phyloP scores from a whole-genome alignment of 2,888 invertebrate species.

The Leptopilina myrica region DNA sequence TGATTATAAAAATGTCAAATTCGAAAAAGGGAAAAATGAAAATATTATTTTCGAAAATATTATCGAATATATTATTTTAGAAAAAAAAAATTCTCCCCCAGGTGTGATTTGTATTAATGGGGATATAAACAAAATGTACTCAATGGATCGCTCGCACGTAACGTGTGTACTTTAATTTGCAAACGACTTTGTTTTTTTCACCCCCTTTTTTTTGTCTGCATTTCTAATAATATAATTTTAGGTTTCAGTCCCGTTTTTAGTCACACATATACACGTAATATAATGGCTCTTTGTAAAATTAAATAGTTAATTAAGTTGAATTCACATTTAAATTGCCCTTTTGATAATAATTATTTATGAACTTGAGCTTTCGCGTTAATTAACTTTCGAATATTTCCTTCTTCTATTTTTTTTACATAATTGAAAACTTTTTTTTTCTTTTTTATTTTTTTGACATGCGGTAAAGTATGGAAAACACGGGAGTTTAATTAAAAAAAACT shows the following conservation, averaged over 20 bases:
- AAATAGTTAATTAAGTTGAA: not conserved
- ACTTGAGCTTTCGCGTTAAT: too few species aligned
- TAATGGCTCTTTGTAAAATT: constrained; percentile 8
- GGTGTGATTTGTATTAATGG: too few species aligned
- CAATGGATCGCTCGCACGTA: constrained; percentile 31
- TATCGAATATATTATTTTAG: too few species aligned
- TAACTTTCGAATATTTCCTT: not conserved
- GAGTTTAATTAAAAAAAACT: constrained; percentile 6
- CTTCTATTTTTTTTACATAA: not conserved
- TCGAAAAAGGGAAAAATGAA: not conserved
- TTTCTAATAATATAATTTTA: not conserved
- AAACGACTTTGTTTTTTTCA: constrained; percentile 20
- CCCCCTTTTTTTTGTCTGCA: not conserved
- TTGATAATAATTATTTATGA: not conserved
- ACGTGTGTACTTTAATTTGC: not conserved
- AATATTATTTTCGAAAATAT: too few species aligned
- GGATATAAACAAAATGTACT: not conserved
- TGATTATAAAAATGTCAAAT: not conserved
- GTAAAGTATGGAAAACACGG: not conserved
- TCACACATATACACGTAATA: not conserved
- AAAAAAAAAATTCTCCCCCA: too few species aligned
- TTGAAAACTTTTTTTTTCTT: not conserved
- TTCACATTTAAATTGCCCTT: not conserved
- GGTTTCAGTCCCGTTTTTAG: constrained; percentile 2
- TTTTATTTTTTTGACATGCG: constrained; percentile 1